Evolutionary conservation across 2,888 invertebrate genomes (phyloP).

Genomic region (Aquatica leii): DNA sequence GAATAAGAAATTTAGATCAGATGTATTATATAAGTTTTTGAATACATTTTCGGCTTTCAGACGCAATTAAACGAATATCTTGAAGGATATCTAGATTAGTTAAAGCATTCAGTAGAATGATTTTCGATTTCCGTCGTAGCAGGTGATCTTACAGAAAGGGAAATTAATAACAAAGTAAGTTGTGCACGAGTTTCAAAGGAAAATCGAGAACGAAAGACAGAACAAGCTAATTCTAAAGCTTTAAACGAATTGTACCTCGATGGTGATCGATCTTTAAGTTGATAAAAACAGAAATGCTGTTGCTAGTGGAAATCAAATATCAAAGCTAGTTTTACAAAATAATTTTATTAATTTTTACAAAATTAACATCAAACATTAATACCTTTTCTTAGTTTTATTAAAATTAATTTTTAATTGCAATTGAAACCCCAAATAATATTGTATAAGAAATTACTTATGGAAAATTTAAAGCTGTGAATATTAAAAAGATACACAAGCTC

Average conservation of each 20-base stretch:
- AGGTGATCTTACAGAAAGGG: conserved; percentile 34
- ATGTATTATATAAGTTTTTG: conserved; percentile 18
- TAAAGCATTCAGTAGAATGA: conserved; percentile 29
- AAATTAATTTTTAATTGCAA: too few species aligned
- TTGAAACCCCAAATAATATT: too few species aligned
- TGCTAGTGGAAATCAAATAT: not conserved
- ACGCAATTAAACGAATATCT: conserved; percentile 20
- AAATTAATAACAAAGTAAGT: conserved; percentile 40
- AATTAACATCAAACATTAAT: not conserved
- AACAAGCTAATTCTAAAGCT: conserved; percentile 40
- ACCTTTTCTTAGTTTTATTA: conserved; percentile 11
- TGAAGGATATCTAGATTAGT: conserved; percentile 33
- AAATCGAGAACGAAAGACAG: conserved; percentile 38
- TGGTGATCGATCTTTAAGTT: conserved; percentile 40
- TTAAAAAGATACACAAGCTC: conserved; percentile 18
- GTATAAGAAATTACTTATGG: not conserved
- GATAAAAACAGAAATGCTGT: conserved; percentile 28
- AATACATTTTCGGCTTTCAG: conserved; percentile 26
- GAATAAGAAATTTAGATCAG: not conserved
- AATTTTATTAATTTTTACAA: not conserved
- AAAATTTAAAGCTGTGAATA: conserved; percentile 13
- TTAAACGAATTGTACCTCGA: conserved; percentile 41
- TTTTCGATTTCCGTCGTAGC: conserved; percentile 36
- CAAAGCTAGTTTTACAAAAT: too few species aligned
- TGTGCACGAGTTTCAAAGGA: conserved; percentile 23